These are phyloP conservation scores for Dioctria linearis DNA, from an alignment of 2,888 invertebrate species.

Conservation along the genomic window DNA sequence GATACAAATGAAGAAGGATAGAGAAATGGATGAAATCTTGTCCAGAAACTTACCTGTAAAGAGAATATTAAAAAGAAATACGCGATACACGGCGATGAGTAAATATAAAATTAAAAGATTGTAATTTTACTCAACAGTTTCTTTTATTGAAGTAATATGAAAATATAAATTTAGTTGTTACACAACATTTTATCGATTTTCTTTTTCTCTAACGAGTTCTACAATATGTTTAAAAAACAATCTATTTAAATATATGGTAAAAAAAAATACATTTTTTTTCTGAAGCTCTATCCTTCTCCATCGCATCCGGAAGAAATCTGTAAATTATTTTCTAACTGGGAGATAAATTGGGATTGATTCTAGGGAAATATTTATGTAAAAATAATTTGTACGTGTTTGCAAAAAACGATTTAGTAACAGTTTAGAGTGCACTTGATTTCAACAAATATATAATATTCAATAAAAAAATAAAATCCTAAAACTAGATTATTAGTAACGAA, in stretches of 20 bases:
- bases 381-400: not conserved
- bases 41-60: conserved; percentile 50
- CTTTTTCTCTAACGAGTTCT: conserved; percentile 10
- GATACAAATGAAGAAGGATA: conserved; percentile 77
- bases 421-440: not conserved
- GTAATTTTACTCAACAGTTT: conserved; percentile 12
- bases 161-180: conserved; percentile 37
- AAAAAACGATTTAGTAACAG: too few species aligned
- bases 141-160: conserved; percentile 38
- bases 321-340: not conserved
- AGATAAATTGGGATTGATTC: not conserved
- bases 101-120: conserved; percentile 30
- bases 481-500: too few species aligned
- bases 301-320: conserved; percentile 39
- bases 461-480: too few species aligned
- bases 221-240: not conserved
- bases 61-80: conserved; percentile 9
- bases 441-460: too few species aligned
- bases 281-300: conserved; percentile 58
- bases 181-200: conserved; percentile 1
- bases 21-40: conserved; percentile 68
- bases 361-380: too few species aligned
- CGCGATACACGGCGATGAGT: conserved; percentile 18
- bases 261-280: not conserved
- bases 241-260: too few species aligned